Conservation (phyloP, 2,888 invertebrate species). For the Oegoconia quadripuncta region DNA sequence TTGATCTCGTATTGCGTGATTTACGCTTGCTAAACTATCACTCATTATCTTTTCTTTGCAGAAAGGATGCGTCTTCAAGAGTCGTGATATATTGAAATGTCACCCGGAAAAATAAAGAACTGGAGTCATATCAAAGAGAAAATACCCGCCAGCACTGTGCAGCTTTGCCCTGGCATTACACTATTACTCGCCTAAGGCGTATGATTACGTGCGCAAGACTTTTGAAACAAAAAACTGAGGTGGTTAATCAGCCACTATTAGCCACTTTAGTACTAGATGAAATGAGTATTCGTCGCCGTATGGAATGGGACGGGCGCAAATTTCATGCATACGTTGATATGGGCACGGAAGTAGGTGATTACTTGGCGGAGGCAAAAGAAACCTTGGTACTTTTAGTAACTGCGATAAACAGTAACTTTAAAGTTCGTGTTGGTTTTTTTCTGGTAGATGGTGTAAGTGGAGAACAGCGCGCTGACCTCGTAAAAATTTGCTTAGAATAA, state of each 20-base stretch:
- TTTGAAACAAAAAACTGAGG: constrained; percentile 6
- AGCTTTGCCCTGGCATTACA: constrained; percentile 12
- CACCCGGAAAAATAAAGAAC: no score
- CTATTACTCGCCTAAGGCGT: constrained; percentile 12
- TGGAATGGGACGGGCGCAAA: constrained; percentile 9
- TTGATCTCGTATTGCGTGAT: no score
- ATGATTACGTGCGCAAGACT: constrained; percentile 8
- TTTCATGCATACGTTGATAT: constrained; percentile 8
- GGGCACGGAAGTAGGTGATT: constrained; percentile 5
- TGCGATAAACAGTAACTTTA: constrained; percentile 8
- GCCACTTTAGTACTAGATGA: constrained; percentile 1
- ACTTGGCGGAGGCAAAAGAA: constrained; percentile 9
- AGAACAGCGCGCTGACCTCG: no score
- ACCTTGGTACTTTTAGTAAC: constrained; percentile 12
- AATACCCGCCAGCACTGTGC: constrained; percentile 5
- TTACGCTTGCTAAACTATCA: no score
- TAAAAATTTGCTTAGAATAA: no score
- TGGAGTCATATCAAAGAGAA: constrained; percentile 1
- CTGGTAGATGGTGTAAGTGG: constrained; percentile 4
- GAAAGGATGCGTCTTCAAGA: no score
- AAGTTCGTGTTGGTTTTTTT: constrained; percentile 14
- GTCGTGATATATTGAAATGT: no score
- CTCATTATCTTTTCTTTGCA: no score
- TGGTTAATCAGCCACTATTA: constrained; percentile 1
- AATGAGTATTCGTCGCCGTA: constrained; percentile 4